Evolutionary conservation across 2,797 vertebrate genomes (phyloP).

Genomic region (Cercopithecus mitis): DNA sequence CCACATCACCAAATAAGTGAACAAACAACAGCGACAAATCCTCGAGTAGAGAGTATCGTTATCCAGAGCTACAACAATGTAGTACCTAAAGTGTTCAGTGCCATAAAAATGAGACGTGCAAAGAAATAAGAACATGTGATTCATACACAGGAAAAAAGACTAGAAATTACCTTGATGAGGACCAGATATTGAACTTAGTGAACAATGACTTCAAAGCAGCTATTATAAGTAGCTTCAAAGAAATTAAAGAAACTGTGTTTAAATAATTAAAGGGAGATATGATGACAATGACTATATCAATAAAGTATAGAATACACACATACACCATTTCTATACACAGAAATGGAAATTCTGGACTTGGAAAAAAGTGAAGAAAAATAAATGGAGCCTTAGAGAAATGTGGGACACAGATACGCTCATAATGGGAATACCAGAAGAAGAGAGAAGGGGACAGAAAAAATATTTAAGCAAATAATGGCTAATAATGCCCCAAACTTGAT

Average conservation of each 20-base stretch:
- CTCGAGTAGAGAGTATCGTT: neutral
- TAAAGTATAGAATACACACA: neutral
- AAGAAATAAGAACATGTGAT: neutral
- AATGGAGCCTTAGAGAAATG: neutral
- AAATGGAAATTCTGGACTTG: neutral
- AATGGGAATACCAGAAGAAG: neutral
- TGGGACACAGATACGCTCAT: neutral
- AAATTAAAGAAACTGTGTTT: neutral
- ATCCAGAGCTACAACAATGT: neutral
- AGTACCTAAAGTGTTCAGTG: neutral
- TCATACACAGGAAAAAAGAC: neutral
- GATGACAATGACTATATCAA: neutral
- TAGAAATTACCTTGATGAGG: neutral
- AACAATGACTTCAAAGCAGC: neutral
- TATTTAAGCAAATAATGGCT: neutral
- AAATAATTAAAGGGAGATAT: neutral
- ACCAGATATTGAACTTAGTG: neutral
- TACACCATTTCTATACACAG: neutral
- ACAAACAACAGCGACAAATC: neutral
- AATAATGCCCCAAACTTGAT: neutral
- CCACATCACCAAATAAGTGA: neutral
- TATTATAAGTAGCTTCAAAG: constrained; percentile 2
- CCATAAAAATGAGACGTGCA: neutral
- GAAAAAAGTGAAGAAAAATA: constrained; percentile 8
- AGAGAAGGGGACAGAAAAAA: constrained; percentile 18